Percentiles rank a stretch among this genome's conserved stretches.
phyloP scores from a whole-genome alignment of 2,113 vertebrate genomes.

The Hydrolagus affinis region DNA sequence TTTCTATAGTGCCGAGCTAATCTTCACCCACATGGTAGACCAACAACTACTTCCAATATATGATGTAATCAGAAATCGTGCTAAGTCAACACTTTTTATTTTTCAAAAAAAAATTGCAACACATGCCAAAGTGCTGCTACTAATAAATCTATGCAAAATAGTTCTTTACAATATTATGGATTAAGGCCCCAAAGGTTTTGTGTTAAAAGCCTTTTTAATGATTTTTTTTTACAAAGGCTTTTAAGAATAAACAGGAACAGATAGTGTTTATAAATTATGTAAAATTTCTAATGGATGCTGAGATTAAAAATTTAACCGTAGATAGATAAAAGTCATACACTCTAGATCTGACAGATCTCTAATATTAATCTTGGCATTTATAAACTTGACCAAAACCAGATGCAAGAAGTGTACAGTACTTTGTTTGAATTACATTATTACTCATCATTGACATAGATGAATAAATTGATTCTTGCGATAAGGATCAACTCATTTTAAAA shows the following conservation, averaged over 20 bases:
- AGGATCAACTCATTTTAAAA: no score
- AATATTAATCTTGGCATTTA: background rate
- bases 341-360: background rate
- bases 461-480: no score
- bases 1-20: background rate
- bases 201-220: conserved; percentile 31
- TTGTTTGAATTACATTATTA: background rate
- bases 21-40: background rate
- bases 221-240: background rate
- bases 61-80: background rate
- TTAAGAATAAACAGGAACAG: background rate
- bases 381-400: no score
- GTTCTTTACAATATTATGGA: background rate
- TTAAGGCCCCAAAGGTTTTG: background rate
- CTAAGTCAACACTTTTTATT: background rate
- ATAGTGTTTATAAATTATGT: conserved; percentile 9
- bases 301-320: background rate
- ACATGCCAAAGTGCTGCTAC: conserved; percentile 17
- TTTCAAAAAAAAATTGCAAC: background rate
- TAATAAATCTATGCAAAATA: background rate
- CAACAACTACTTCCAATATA: no score
- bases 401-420: background rate
- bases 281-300: background rate
- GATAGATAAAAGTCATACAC: background rate
- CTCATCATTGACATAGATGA: background rate